Percentiles rank a stretch among this genome's conserved stretches.
phyloP scores from a whole-genome alignment of 2,797 vertebrate species.

The Eptatretus atami region DNA sequence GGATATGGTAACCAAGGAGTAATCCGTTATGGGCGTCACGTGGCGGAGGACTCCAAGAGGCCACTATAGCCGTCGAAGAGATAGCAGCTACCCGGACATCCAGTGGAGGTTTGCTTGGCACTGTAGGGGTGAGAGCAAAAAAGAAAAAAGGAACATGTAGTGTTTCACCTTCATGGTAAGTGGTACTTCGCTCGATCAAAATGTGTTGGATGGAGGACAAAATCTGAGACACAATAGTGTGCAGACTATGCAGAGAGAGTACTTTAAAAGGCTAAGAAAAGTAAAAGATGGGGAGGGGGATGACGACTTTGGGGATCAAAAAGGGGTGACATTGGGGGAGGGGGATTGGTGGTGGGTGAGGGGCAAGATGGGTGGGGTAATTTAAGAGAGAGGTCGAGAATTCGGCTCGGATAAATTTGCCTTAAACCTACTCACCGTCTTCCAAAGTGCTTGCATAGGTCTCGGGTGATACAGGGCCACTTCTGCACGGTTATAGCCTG shows the following conservation, averaged over 20 bases:
- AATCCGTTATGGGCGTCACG: constrained; percentile 79
- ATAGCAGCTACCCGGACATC: constrained; percentile 72
- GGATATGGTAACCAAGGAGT: constrained; percentile 80
- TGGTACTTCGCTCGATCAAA: too few species aligned
- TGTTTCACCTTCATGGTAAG: too few species aligned
- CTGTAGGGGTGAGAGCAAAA: constrained; percentile 18
- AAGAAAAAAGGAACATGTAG: background rate
- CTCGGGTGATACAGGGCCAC: constrained; percentile 85
- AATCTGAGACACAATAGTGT: too few species aligned
- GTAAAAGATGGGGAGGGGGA: background rate
- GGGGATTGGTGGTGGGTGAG: background rate
- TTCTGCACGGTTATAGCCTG: constrained; percentile 83
- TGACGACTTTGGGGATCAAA: too few species aligned
- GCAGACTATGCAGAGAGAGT: background rate
- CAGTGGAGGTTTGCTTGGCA: constrained; percentile 71
- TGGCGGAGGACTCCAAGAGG: constrained; percentile 62
- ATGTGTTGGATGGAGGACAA: too few species aligned
- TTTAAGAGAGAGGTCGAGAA: background rate
- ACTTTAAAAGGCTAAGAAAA: background rate
- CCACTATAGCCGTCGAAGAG: constrained; percentile 71
- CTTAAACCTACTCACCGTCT: constrained; percentile 28
- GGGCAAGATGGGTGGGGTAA: background rate
- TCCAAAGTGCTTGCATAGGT: constrained; percentile 78
- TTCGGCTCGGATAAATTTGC: too few species aligned
- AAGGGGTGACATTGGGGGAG: background rate